phyloP scores from a whole-genome alignment of 2,888 invertebrate genomes.

The Subacronicta megacephala region DNA sequence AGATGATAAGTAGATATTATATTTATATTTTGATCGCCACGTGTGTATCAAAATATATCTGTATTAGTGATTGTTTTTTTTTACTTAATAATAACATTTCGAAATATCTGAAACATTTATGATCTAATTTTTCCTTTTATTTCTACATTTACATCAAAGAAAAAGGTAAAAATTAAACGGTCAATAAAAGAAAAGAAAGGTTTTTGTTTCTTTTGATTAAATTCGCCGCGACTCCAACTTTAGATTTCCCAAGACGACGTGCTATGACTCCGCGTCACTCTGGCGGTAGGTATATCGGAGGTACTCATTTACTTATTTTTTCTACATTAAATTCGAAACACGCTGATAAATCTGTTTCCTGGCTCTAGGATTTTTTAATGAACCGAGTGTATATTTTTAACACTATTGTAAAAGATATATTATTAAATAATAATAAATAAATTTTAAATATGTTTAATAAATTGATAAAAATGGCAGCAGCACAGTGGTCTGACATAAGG shows the following conservation, averaged over 20 bases:
- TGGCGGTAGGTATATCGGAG: slow-evolving; percentile 5
- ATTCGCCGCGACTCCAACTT: slow-evolving; percentile 38
- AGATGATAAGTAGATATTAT: too few relatives aligned
- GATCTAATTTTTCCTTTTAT: background rate
- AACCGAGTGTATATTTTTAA: too few relatives aligned
- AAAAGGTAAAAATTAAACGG: slow-evolving; percentile 25
- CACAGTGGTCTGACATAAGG: slow-evolving; percentile 18
- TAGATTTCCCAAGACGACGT: slow-evolving; percentile 52
- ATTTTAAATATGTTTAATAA: too few relatives aligned
- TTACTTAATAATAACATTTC: too few relatives aligned
- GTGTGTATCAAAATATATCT: too few relatives aligned
- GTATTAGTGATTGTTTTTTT: too few relatives aligned
- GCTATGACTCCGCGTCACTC: slow-evolving; percentile 13
- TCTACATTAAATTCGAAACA: slow-evolving; percentile 10
- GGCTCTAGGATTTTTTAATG: background rate
- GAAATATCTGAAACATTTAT: too few relatives aligned
- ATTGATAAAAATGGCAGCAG: slow-evolving; percentile 14
- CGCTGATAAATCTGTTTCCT: slow-evolving; percentile 2
- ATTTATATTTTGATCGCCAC: too few relatives aligned
- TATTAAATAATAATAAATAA: too few relatives aligned
- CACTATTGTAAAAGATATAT: too few relatives aligned
- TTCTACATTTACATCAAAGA: background rate
- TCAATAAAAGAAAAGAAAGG: slow-evolving; percentile 21
- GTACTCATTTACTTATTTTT: too few relatives aligned
- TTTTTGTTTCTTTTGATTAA: slow-evolving; percentile 49